A percentile compares a stretch with the other conserved stretches of the same genome.
Evolutionary conservation across 2,888 invertebrate genomes (phyloP).

Genomic region (Plebejus anna): DNA sequence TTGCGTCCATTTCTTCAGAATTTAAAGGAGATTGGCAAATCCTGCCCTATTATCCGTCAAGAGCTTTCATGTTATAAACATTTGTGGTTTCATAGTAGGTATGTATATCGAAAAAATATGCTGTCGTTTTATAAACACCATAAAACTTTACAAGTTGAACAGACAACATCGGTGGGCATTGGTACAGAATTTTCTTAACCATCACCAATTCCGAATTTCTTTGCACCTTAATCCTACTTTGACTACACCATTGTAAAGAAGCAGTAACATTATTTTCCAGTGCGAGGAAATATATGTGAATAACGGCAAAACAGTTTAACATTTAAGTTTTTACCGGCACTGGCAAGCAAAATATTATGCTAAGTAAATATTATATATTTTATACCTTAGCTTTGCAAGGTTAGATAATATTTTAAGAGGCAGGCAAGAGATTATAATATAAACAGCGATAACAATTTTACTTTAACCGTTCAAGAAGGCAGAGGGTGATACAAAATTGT

Average conservation of each 20-base stretch:
- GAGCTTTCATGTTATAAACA: neutral
- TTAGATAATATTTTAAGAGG: conserved; percentile 51
- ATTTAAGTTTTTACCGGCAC: conserved; percentile 5
- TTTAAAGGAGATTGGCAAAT: neutral
- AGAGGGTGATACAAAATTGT: conserved; percentile 56
- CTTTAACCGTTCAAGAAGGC: conserved; percentile 48
- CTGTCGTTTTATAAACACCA: neutral
- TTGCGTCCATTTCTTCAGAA: too few relatives aligned
- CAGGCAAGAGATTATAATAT: conserved; percentile 62
- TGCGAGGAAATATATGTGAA: neutral
- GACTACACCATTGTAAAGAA: conserved; percentile 20
- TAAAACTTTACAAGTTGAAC: neutral
- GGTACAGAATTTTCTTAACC: conserved; percentile 6
- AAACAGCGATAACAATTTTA: conserved; percentile 41
- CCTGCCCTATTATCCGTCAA: neutral
- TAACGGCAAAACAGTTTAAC: neutral
- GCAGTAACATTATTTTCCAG: conserved; percentile 14
- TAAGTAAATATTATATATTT: conserved; percentile 15
- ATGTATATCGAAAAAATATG: neutral
- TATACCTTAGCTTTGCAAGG: conserved; percentile 23
- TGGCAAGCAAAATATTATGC: conserved; percentile 17
- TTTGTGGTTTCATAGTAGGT: neutral
- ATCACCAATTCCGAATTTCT: conserved; percentile 5
- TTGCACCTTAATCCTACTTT: conserved; percentile 1
- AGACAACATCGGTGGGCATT: conserved; percentile 15